Conservation (phyloP, 2,113 vertebrate genomes). For the Calidris pygmaea region DNA sequence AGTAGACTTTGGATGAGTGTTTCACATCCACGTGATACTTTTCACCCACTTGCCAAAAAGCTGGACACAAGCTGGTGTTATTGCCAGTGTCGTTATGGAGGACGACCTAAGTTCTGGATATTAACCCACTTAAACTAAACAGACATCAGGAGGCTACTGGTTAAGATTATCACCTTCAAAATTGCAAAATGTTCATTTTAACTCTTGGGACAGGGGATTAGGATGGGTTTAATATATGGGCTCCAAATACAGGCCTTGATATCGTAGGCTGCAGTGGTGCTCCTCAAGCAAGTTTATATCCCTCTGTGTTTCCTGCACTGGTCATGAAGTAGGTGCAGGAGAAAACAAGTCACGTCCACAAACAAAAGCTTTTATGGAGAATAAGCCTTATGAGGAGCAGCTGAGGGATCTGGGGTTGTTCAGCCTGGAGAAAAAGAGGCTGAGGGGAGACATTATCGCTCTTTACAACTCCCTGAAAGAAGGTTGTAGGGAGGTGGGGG, state of each 20-base stretch:
- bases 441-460: too few species aligned
- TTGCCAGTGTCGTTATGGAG: not conserved
- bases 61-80: not conserved
- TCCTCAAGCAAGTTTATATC: not conserved
- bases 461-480: too few species aligned
- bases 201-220: not conserved
- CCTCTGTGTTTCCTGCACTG: not conserved
- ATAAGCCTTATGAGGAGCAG: too few species aligned
- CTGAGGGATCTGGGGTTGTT: too few species aligned
- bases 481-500: too few species aligned
- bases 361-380: not conserved
- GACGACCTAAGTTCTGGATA: not conserved
- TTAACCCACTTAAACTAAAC: not conserved
- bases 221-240: not conserved
- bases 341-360: not conserved
- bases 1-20: not conserved
- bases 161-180: not conserved
- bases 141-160: too few species aligned
- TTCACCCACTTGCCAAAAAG: not conserved
- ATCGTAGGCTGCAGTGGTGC: not conserved
- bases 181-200: not conserved
- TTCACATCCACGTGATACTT: not conserved
- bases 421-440: too few species aligned
- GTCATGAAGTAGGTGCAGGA: not conserved
- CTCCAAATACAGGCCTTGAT: not conserved